Evolutionary conservation across 2,888 invertebrate species (phyloP).

Genomic region (Acleris emargana): DNA sequence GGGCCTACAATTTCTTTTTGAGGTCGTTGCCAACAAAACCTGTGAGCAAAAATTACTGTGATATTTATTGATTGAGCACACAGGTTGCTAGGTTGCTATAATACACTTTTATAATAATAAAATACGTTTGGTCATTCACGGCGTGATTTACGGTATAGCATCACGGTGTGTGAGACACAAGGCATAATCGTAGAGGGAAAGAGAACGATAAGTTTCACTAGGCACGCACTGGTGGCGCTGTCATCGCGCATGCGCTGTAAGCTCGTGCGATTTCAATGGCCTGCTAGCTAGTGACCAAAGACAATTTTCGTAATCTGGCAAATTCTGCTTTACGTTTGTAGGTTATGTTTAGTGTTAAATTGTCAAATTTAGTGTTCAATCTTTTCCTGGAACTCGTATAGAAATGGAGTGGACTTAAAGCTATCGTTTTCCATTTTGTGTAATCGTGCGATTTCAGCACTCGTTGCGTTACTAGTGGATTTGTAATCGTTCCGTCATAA

Average conservation of each 20-base stretch:
- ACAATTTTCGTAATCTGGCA: conserved; percentile 67
- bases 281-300: conserved; percentile 55
- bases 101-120: too few species aligned
- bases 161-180: too few species aligned
- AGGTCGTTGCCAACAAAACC: too few species aligned
- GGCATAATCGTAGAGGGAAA: too few species aligned
- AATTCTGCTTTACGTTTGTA: conserved; percentile 69
- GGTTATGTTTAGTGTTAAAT: conserved; percentile 79
- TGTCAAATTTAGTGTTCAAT: conserved; percentile 75
- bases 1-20: too few species aligned
- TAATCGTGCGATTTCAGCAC: conserved; percentile 45
- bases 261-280: conserved; percentile 35
- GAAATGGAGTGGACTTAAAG: conserved; percentile 61
- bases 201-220: conserved; percentile 7
- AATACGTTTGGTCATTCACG: too few species aligned
- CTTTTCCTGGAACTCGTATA: conserved; percentile 60
- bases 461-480: conserved; percentile 40
- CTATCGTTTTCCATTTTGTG: conserved; percentile 41
- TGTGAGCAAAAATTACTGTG: too few species aligned
- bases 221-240: conserved; percentile 45
- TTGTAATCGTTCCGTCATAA: conserved; percentile 48
- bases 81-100: too few species aligned
- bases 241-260: conserved; percentile 64
- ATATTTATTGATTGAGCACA: too few species aligned
- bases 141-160: too few species aligned